Conservation (phyloP, 1,140 invertebrate species). For the Neodiprion lecontei region DNA sequence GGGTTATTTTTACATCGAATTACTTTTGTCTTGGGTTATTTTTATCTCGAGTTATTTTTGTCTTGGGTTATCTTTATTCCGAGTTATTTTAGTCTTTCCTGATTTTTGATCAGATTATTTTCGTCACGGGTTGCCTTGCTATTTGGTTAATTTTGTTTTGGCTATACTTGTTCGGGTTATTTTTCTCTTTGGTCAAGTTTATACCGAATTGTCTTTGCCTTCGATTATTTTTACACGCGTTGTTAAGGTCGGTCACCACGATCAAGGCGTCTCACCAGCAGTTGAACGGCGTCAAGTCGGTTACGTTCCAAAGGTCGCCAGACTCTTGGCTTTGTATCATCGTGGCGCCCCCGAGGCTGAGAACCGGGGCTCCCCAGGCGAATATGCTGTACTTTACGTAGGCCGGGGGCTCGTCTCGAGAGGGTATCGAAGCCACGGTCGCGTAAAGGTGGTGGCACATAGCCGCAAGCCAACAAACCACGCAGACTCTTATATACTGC, state of each 20-base stretch:
- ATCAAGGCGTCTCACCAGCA: constrained; percentile 53
- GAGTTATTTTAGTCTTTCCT: too few relatives aligned
- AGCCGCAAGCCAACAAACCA: constrained; percentile 68
- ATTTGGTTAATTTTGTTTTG: too few relatives aligned
- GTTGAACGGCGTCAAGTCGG: constrained; percentile 57
- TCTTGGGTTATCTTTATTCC: too few relatives aligned
- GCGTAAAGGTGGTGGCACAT: constrained; percentile 69
- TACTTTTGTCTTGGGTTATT: too few relatives aligned
- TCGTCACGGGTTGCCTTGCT: too few relatives aligned
- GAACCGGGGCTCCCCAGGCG: constrained; percentile 59
- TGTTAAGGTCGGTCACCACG: too few relatives aligned
- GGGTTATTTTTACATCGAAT: too few relatives aligned
- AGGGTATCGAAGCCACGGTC: constrained; percentile 54
- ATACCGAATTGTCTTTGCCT: too few relatives aligned
- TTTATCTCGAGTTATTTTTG: too few relatives aligned
- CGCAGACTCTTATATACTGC: constrained; percentile 68
- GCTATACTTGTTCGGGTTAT: too few relatives aligned
- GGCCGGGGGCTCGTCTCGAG: constrained; percentile 54
- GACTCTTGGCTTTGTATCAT: constrained; percentile 50
- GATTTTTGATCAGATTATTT: too few relatives aligned
- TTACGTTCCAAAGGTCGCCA: constrained; percentile 49
- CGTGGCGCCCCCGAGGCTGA: constrained; percentile 48
- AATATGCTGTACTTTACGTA: constrained; percentile 62
- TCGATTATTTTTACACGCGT: neutral
- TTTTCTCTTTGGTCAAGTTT: too few relatives aligned